Conservation (phyloP, 2,888 invertebrate genomes). For the Heliconius erato region DNA sequence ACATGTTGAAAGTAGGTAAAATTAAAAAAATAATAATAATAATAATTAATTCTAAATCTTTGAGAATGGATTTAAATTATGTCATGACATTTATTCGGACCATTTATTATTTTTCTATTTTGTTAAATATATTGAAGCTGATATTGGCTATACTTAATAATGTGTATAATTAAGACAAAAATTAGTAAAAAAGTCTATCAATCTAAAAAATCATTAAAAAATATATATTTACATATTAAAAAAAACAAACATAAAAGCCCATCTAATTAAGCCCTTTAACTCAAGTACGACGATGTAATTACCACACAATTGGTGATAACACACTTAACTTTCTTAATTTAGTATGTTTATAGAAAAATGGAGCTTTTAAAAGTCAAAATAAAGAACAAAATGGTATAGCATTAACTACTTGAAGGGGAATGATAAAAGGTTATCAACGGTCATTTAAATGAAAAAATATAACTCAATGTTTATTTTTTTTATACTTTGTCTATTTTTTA, state of each 20-base stretch:
- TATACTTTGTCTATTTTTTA: neutral
- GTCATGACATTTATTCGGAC: too few relatives aligned
- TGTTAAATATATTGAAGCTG: too few relatives aligned
- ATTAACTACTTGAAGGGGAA: neutral
- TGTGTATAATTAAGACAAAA: too few relatives aligned
- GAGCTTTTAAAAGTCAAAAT: neutral
- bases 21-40: too few relatives aligned
- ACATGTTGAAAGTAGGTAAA: too few relatives aligned
- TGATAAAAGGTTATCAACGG: constrained; percentile 54
- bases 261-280: constrained; percentile 13
- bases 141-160: too few relatives aligned
- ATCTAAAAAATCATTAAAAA: neutral
- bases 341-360: neutral
- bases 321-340: constrained; percentile 22
- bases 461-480: neutral
- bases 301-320: constrained; percentile 37
- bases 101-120: too few relatives aligned
- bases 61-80: too few relatives aligned
- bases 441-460: constrained; percentile 40
- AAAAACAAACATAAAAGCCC: neutral
- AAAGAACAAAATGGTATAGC: constrained; percentile 11
- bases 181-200: too few relatives aligned
- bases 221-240: neutral
- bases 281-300: constrained; percentile 12
- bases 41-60: too few relatives aligned